Percentiles rank a stretch among this genome's conserved stretches.
Conservation (phyloP, 2,888 invertebrate species). For the Habroteleia sp. region DNA sequence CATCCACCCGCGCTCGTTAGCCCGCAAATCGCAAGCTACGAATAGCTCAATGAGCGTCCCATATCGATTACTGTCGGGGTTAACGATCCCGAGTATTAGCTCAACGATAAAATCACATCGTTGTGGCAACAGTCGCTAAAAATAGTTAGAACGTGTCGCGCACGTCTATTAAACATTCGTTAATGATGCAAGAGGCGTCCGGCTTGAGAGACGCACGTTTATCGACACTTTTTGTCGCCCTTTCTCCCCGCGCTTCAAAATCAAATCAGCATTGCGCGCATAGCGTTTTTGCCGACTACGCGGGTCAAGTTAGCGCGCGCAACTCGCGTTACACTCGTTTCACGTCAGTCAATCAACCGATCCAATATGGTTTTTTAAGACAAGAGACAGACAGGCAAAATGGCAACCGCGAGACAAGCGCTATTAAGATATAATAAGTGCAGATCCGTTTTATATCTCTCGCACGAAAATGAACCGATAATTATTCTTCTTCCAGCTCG, state of each 20-base stretch:
- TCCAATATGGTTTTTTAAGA: no score
- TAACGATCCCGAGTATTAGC: slow-evolving; percentile 37
- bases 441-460: slow-evolving; percentile 4
- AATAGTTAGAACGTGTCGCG: slow-evolving; percentile 31
- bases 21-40: not conserved
- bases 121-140: slow-evolving; percentile 23
- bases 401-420: no score
- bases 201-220: slow-evolving; percentile 8
- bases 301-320: not conserved
- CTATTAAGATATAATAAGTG: slow-evolving; percentile 36
- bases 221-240: slow-evolving; percentile 17
- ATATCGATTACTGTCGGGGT: slow-evolving; percentile 27
- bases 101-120: slow-evolving; percentile 16
- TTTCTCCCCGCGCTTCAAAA: not conserved
- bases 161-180: slow-evolving; percentile 42
- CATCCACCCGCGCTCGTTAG: not conserved
- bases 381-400: no score
- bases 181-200: slow-evolving; percentile 44
- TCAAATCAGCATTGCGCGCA: not conserved
- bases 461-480: slow-evolving; percentile 34
- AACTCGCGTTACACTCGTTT: not conserved
- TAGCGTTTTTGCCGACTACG: not conserved
- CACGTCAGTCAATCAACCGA: not conserved
- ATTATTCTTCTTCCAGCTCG: slow-evolving; percentile 41
- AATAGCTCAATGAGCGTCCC: slow-evolving; percentile 16